A percentile compares a stretch with the other conserved stretches of the same genome.
phyloP scores from a whole-genome alignment of 2,888 invertebrate genomes.

The Drosophila longiperda region DNA sequence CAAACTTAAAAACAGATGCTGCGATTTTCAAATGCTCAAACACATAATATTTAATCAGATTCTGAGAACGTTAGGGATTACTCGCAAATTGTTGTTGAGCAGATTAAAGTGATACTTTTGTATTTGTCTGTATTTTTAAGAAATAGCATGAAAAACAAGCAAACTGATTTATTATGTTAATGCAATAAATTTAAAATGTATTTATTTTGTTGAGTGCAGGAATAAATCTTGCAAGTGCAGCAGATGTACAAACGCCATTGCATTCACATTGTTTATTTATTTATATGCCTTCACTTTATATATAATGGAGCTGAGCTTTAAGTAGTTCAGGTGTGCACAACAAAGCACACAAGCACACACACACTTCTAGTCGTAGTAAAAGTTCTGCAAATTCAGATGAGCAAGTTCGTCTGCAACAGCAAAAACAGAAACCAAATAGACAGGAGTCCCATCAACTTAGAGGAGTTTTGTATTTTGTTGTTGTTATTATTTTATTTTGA shows the following conservation, averaged over 20 bases:
- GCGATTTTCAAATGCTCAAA: neutral
- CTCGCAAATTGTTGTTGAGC: neutral
- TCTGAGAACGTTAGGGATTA: neutral
- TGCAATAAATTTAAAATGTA: neutral
- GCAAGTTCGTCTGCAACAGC: constrained; percentile 52
- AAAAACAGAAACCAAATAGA: constrained; percentile 46
- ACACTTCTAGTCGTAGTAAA: constrained; percentile 31
- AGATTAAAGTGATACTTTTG: neutral
- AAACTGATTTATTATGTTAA: neutral
- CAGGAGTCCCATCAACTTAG: constrained; percentile 45
- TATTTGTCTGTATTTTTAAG: neutral
- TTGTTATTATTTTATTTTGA: neutral
- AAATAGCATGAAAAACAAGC: neutral
- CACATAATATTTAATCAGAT: neutral
- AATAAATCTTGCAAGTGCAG: neutral
- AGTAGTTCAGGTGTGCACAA: constrained; percentile 30
- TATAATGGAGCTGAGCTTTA: constrained; percentile 27
- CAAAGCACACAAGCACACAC: constrained; percentile 5
- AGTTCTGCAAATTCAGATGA: constrained; percentile 59
- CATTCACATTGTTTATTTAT: constrained; percentile 46
- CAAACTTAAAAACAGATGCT: neutral
- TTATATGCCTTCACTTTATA: constrained; percentile 34
- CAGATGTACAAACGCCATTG: constrained; percentile 10
- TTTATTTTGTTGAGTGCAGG: constrained; percentile 7
- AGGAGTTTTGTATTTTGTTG: constrained; percentile 13